Percentiles rank a stretch among this genome's conserved stretches.
Evolutionary conservation across 1,140 invertebrate species (phyloP).

Genomic region (Lethocerus indicus): DNA sequence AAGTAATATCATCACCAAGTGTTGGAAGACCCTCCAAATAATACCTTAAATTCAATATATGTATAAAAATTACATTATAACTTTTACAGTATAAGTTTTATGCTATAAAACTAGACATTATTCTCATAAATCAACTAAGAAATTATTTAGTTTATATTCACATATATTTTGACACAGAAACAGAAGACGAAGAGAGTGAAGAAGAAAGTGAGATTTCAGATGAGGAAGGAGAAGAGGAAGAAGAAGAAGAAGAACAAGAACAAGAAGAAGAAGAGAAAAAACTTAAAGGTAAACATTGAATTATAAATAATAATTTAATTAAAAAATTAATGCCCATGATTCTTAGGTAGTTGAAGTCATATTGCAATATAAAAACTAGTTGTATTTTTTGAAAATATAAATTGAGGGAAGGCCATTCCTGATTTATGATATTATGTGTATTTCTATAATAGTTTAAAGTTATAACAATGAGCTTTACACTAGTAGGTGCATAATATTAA

Average conservation of each 20-base stretch:
- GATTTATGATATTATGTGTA: too few species aligned
- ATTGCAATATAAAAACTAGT: not conserved
- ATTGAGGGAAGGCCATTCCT: too few species aligned
- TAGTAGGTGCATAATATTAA: too few species aligned
- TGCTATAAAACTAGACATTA: too few species aligned
- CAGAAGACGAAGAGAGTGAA: not conserved
- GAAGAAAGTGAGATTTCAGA: not conserved
- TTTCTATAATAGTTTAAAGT: too few species aligned
- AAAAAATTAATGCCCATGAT: not conserved
- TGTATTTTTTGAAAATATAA: too few species aligned
- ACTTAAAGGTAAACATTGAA: not conserved
- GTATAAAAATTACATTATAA: too few species aligned
- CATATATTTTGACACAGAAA: not conserved
- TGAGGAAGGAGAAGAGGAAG: not conserved
- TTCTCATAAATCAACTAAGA: not conserved
- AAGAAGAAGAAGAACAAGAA: not conserved
- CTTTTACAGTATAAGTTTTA: too few species aligned
- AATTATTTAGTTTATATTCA: not conserved
- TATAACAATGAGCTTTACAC: too few species aligned
- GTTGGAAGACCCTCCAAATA: too few species aligned
- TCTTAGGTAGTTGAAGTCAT: not conserved
- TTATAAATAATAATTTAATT: not conserved
- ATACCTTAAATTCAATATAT: too few species aligned
- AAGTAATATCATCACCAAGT: too few species aligned
- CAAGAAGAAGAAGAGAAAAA: conserved; percentile 1